Evolutionary conservation across 1,140 invertebrate species (phyloP).

Genomic region (Zaprionus ghesquierei): DNA sequence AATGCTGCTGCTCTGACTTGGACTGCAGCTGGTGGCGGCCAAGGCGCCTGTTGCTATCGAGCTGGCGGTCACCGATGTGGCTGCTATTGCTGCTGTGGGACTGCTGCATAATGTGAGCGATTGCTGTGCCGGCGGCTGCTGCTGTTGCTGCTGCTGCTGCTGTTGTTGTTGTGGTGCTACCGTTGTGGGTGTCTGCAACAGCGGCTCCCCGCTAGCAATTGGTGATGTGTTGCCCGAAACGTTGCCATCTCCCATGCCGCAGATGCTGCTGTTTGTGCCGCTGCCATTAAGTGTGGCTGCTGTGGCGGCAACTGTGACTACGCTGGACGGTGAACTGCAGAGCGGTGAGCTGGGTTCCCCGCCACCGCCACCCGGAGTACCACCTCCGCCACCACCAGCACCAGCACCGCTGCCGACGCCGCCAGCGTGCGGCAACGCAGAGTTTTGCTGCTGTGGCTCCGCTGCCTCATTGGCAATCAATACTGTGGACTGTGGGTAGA

Average conservation of each 20-base stretch:
- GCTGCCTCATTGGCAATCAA: constrained; percentile 78
- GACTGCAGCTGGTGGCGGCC: constrained; percentile 64
- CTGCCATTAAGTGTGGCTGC: constrained; percentile 68
- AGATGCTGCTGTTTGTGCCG: too few species aligned
- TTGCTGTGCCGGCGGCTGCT: constrained; percentile 36
- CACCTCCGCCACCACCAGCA: constrained; percentile 57
- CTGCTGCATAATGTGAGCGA: constrained; percentile 32
- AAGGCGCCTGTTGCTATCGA: constrained; percentile 70
- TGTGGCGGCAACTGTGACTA: constrained; percentile 68
- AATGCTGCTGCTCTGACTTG: constrained; percentile 36
- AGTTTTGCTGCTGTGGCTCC: constrained; percentile 73
- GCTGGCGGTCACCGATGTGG: constrained; percentile 71
- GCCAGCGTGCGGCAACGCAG: constrained; percentile 56
- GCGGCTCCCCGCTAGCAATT: constrained; percentile 64
- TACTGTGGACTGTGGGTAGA: constrained; percentile 77
- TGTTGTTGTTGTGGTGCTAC: constrained; percentile 48
- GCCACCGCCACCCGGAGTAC: constrained; percentile 29
- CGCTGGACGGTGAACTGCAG: constrained; percentile 72
- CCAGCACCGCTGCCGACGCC: constrained; percentile 43
- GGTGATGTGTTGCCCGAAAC: constrained; percentile 68
- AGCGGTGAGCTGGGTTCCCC: constrained; percentile 57
- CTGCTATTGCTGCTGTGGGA: constrained; percentile 46
- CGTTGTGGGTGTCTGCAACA: constrained; percentile 65
- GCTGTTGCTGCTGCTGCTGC: constrained; percentile 41
- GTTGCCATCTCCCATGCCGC: constrained; percentile 51